Evolutionary conservation across 1,140 invertebrate species (phyloP), one percentile per base, ranked within the genome.

Genomic region (Theocolax elegans): DNA sequence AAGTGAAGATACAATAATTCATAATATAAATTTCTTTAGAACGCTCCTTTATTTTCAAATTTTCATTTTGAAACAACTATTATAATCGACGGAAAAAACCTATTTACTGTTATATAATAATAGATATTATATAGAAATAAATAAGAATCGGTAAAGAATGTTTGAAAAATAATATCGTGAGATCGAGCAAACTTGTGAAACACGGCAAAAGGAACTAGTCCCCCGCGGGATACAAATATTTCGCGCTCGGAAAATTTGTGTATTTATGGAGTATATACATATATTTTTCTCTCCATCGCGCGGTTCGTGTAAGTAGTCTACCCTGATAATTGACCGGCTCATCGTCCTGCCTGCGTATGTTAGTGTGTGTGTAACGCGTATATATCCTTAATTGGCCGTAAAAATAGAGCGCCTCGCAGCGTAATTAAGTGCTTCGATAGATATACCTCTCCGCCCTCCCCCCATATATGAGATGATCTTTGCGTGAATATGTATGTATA

Each of bases 331-430:
- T 65, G 35, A 65, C 21, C 15, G 38, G 23, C 35, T 54, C 63
- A 1, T 31, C 42, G 29, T 17, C 27, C 29, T 63, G 19, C 12
- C 12, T 29, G 25, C 12, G 17, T 35, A 35, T 35, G 10, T 35
- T 35, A 35, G 10, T 35, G 10, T 10, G 10, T 35, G 31, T 10
- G 4, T 35, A 35, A 44, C 15, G n/a, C 25, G 23, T 62, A 48
- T 42, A 23, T 25, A 64, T 51, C 44, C 60, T 64, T 64, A 64
- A 64, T 64, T 64, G 48, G 46, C 48, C 60, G 60, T 64, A 64
- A 64, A 64, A 64, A 64, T 51, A 51, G 44, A 51, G 44, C 23
- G 59, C 59, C 40, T 21, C 21, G 3, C 9, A 25, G 17, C 21
- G 21, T 46, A 62, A 58, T 58, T 58, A 58, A 58, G 31, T 40